Conservation (phyloP, 2,888 invertebrate genomes). For the Nomada fabriciana region DNA sequence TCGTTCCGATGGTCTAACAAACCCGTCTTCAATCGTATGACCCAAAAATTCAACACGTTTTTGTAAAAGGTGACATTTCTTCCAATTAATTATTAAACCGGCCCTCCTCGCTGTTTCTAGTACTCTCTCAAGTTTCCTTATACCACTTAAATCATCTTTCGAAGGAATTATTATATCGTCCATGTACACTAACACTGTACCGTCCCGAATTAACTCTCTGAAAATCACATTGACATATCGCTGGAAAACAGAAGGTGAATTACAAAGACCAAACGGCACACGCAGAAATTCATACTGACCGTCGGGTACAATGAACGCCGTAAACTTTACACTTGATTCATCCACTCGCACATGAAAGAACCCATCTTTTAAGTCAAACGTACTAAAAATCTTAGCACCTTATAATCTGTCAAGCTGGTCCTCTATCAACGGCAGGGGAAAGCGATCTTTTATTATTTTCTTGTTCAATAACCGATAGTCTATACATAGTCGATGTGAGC, state of each 20-base stretch:
- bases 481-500: neutral
- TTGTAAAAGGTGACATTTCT: constrained; percentile 23
- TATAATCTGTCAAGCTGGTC: constrained; percentile 59
- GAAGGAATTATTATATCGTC: too few relatives aligned
- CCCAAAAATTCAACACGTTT: constrained; percentile 2
- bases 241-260: too few relatives aligned
- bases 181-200: too few relatives aligned
- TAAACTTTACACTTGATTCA: neutral
- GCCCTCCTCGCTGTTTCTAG: neutral
- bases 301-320: constrained; percentile 2
- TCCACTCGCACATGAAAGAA: constrained; percentile 13
- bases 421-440: neutral
- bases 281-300: neutral
- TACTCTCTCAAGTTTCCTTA: neutral
- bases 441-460: neutral
- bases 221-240: too few relatives aligned
- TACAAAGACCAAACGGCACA: neutral
- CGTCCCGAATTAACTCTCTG: too few relatives aligned
- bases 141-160: neutral
- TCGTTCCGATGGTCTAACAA: constrained; percentile 6
- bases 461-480: neutral
- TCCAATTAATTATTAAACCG: constrained; percentile 23
- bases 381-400: constrained; percentile 1
- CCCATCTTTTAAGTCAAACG: constrained; percentile 49
- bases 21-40: constrained; percentile 5